Percentiles rank a stretch among this genome's conserved stretches.
Evolutionary conservation across 2,113 vertebrate genomes (phyloP).

Genomic region (Noturus placidus): DNA sequence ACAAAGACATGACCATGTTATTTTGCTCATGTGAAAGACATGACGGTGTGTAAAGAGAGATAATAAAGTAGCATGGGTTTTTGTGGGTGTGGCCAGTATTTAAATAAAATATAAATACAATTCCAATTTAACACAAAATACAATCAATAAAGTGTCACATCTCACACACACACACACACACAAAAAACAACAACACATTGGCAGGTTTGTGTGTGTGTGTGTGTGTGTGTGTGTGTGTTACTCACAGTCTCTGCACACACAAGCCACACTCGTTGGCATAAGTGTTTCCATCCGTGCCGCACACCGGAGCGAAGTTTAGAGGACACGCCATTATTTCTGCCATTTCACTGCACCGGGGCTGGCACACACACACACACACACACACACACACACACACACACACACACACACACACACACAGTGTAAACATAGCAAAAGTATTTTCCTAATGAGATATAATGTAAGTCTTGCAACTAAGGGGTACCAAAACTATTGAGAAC

Average conservation of each 20-base stretch:
- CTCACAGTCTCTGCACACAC: conserved; percentile 74
- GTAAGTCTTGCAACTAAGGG: neutral
- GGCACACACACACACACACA: neutral
- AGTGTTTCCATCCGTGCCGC: conserved; percentile 76
- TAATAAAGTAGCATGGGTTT: neutral
- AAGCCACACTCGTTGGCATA: conserved; percentile 80
- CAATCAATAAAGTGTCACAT: too few relatives aligned
- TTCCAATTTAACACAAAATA: neutral
- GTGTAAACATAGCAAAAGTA: neutral
- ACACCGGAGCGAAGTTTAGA: conserved; percentile 73
- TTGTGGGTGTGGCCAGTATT: neutral
- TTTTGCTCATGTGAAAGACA: too few relatives aligned
- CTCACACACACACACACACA: too few relatives aligned
- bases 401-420: neutral
- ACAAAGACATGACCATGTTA: neutral
- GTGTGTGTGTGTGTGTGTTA: conserved; percentile 26
- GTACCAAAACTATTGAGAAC: neutral
- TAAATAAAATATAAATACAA: neutral
- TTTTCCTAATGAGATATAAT: neutral
- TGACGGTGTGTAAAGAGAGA: too few relatives aligned
- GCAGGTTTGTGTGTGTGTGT: conserved; percentile 20
- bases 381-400: neutral
- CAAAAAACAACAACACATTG: too few relatives aligned
- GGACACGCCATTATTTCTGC: conserved; percentile 67
- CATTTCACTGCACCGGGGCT: conserved; percentile 62